These are phyloP conservation scores for Lerema accius DNA, from an alignment of 1,140 invertebrate genomes.

Conservation along the genomic window DNA sequence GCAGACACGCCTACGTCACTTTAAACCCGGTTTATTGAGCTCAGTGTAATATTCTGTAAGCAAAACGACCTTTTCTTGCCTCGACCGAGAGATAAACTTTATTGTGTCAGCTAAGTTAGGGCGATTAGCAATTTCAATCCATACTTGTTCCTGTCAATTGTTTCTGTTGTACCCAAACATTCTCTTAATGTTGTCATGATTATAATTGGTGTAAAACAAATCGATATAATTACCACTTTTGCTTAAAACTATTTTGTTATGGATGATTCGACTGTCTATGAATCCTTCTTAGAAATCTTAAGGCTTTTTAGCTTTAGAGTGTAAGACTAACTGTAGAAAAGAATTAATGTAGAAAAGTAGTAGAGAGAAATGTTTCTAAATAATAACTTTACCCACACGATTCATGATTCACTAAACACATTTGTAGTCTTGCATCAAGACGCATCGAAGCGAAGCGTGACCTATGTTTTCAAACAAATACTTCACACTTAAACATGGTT, in stretches of 20 bases:
- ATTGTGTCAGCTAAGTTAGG: background rate
- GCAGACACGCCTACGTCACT: constrained; percentile 34
- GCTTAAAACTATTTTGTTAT: too few relatives aligned
- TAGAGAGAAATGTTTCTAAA: too few relatives aligned
- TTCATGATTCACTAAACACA: background rate
- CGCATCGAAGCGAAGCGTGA: constrained; percentile 12
- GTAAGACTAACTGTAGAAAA: too few relatives aligned
- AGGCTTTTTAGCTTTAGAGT: too few relatives aligned
- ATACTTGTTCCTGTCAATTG: background rate
- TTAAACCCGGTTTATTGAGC: constrained; percentile 17
- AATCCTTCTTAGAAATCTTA: too few relatives aligned
- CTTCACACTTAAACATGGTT: constrained; percentile 39
- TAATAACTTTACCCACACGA: background rate
- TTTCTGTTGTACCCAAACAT: too few relatives aligned
- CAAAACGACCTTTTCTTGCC: constrained; percentile 9
- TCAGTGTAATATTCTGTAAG: constrained; percentile 6
- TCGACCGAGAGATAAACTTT: constrained; percentile 10
- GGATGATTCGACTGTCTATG: too few relatives aligned
- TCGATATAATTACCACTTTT: too few relatives aligned
- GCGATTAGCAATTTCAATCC: background rate
- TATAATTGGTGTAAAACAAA: too few relatives aligned
- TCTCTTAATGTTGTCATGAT: too few relatives aligned
- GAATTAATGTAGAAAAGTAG: too few relatives aligned
- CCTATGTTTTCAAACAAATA: constrained; percentile 32
- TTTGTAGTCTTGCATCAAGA: background rate